These are phyloP conservation scores for Chironomus striatipennis DNA, from an alignment of 1,140 invertebrate genomes.

Conservation along the genomic window DNA sequence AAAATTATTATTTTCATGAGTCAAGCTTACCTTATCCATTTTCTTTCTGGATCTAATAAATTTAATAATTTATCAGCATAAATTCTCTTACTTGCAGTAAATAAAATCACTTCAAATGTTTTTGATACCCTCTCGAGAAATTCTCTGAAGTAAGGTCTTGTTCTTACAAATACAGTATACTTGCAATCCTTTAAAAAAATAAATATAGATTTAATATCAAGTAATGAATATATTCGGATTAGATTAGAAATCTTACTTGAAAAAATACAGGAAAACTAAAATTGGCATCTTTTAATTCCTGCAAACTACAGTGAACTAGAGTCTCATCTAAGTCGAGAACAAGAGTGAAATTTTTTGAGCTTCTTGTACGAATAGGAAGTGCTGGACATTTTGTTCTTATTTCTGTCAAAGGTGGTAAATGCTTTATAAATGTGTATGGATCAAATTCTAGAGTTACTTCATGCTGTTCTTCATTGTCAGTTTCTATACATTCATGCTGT, in stretches of 20 bases:
- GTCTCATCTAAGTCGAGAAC: conserved; percentile 79
- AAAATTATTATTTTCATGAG: too few species aligned
- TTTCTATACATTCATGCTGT: neutral
- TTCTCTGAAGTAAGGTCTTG: conserved; percentile 82
- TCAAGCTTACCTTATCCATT: conserved; percentile 82
- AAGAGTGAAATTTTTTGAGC: conserved; percentile 79
- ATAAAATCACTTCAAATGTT: conserved; percentile 90
- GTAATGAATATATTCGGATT: too few species aligned
- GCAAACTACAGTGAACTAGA: conserved; percentile 88
- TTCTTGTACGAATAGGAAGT: conserved; percentile 84
- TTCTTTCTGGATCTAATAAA: conserved; percentile 79
- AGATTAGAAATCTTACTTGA: conserved; percentile 50
- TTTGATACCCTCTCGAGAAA: conserved; percentile 86
- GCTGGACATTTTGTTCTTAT: conserved; percentile 80
- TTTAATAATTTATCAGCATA: conserved; percentile 94
- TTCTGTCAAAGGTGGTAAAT: conserved; percentile 82
- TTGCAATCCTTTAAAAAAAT: conserved; percentile 36
- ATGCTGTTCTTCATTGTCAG: neutral
- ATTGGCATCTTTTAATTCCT: conserved; percentile 83
- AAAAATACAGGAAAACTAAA: conserved; percentile 92
- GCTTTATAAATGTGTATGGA: conserved; percentile 84
- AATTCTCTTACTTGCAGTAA: conserved; percentile 92
- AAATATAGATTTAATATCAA: too few species aligned
- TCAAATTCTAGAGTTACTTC: conserved; percentile 48
- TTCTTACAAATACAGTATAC: conserved; percentile 79